phyloP scores from a whole-genome alignment of 2,797 vertebrate genomes.

The Parambassis ranga region DNA sequence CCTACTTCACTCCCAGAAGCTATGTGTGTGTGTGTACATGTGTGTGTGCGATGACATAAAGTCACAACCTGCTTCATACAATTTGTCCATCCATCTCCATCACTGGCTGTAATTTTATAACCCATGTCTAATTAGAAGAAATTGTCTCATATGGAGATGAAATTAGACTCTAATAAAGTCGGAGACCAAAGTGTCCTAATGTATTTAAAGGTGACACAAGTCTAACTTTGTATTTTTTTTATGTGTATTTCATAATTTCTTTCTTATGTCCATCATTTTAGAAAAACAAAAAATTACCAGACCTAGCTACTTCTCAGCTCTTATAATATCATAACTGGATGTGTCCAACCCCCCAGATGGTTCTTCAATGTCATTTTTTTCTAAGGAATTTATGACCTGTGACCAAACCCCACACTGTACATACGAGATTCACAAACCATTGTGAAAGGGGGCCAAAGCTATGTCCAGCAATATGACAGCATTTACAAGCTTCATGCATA shows the following conservation, averaged over 20 bases:
- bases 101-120: slow-evolving; percentile 51
- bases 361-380: too few species aligned
- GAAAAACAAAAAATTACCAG: too few species aligned
- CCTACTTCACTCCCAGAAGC: slow-evolving; percentile 26
- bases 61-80: slow-evolving; percentile 13
- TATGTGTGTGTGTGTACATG: not conserved
- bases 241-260: too few species aligned
- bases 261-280: too few species aligned
- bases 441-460: not conserved
- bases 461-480: slow-evolving; percentile 19
- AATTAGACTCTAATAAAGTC: slow-evolving; percentile 59
- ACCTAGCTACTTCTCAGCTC: too few species aligned
- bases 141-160: slow-evolving; percentile 58
- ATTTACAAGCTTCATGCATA: slow-evolving; percentile 27
- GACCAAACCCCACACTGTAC: slow-evolving; percentile 31
- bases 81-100: slow-evolving; percentile 53
- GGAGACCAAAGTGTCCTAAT: slow-evolving; percentile 59
- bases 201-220: slow-evolving; percentile 45
- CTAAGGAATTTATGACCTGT: too few species aligned
- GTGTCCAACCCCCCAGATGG: too few species aligned
- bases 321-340: too few species aligned
- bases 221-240: too few species aligned
- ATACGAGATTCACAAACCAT: slow-evolving; percentile 27
- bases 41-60: slow-evolving; percentile 17
- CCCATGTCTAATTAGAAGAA: slow-evolving; percentile 61